Evolutionary conservation across 2,888 invertebrate genomes (phyloP), one percentile per base, ranked within the genome.

Genomic region (Thelaira solivaga): DNA sequence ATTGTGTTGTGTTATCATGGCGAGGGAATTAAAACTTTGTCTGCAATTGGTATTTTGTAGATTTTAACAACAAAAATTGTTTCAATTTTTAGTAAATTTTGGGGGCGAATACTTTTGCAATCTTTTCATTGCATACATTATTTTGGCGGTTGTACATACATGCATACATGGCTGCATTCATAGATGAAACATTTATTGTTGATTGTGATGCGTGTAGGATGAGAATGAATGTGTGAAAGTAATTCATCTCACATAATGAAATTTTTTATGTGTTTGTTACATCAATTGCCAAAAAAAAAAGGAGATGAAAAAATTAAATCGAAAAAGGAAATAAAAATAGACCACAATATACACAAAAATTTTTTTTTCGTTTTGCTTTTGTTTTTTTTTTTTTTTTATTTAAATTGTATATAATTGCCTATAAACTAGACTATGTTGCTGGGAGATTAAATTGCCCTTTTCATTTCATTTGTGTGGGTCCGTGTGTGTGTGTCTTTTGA

Each of bases 371-470:
- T 71, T 74, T 74, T 65, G n/a, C n/a, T 81, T 81, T 80, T 76
- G 80, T 81, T 82, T 81, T 71, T 79, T 68, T 76, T 71, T 74
- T 74, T 65, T 81, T 74, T 80, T 69, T 76, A 78, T 74, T 74
- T 61, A 80, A 82, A 82, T 82, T 82, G 82, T 81, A 73, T 80
- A 74, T 81, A 82, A 82, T 82, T 82, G 82, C 76, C 75, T 61
- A 69, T 77, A 73, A 75, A 69, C 71, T 72, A 71, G 62, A 64
- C 71, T 64, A 41, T 71, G 68, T 71, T 57, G 71, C 62, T 71
- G 57, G 24, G 64, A 57, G 57, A 71, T 49, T 64, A 62, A 62
- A 68, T 75, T 75, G 65, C 31, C 29, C 41, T 61, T 61, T 57
- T 34, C 39, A 39, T 57, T 45, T 45, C 45, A 36, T 45, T 18